Percentiles rank a stretch among this genome's conserved stretches.
Conservation (phyloP, 1,140 invertebrate species). For the Phymastichus coffea region DNA sequence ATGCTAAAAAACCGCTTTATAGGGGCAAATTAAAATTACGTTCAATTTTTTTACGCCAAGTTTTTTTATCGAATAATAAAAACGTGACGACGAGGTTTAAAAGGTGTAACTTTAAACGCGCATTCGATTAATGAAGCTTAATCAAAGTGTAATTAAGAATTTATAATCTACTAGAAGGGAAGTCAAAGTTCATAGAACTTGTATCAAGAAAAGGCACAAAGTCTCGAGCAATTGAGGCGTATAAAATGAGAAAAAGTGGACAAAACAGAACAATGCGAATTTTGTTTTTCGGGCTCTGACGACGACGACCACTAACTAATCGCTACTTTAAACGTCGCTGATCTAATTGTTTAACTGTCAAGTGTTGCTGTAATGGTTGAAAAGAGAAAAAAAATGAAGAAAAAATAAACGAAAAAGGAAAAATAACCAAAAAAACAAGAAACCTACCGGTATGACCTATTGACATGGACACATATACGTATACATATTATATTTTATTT, state of each 20-base stretch:
- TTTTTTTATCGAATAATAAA: too few species aligned
- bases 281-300: too few species aligned
- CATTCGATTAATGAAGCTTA: conserved; percentile 20
- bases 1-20: too few species aligned
- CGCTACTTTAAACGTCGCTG: conserved; percentile 48
- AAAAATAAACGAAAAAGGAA: conserved; percentile 5
- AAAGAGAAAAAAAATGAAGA: conserved; percentile 33
- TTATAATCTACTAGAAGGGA: conserved; percentile 18
- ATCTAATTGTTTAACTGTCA: conserved; percentile 56
- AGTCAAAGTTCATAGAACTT: too few species aligned
- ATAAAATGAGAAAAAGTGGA: too few species aligned
- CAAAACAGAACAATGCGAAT: too few species aligned
- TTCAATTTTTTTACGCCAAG: too few species aligned
- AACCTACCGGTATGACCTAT: conserved; percentile 48
- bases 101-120: too few species aligned
- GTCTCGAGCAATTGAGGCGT: too few species aligned
- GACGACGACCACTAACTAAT: conserved; percentile 51
- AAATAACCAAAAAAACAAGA: conserved; percentile 11
- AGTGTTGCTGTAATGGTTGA: conserved; percentile 48
- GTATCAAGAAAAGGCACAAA: too few species aligned
- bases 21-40: too few species aligned
- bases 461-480: conserved; percentile 42
- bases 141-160: conserved; percentile 29
- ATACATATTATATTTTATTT: conserved; percentile 55
- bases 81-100: too few species aligned